phyloP scores from a whole-genome alignment of 2,797 vertebrate species.

The Tragelaphus eurycerus region DNA sequence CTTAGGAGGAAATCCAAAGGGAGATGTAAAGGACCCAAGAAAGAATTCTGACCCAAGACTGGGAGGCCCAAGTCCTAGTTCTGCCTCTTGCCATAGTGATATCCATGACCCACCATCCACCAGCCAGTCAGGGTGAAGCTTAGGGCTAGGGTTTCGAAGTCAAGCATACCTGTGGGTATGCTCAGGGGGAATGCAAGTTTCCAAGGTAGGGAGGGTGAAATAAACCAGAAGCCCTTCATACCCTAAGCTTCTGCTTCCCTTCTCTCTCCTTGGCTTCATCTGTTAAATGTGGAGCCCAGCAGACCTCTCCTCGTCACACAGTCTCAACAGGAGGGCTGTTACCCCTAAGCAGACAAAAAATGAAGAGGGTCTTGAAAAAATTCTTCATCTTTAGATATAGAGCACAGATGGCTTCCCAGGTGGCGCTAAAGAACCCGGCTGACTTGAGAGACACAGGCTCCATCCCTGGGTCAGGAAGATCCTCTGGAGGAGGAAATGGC shows the following conservation, averaged over 20 bases:
- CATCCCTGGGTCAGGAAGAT: neutral
- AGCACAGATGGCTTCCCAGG: neutral
- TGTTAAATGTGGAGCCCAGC: neutral
- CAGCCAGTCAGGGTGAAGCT: neutral
- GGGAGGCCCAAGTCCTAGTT: neutral
- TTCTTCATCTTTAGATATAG: neutral
- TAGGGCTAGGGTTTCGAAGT: neutral
- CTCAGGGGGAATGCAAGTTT: neutral
- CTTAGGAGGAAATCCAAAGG: neutral
- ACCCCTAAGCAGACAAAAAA: neutral
- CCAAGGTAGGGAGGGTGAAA: neutral
- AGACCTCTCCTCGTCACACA: neutral
- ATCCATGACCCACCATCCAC: neutral
- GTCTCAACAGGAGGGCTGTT: neutral
- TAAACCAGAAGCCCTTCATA: neutral
- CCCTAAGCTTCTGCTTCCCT: neutral
- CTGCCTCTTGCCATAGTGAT: neutral
- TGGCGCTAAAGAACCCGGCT: neutral
- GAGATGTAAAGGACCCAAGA: neutral
- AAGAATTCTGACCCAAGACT: neutral
- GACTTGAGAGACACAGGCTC: neutral
- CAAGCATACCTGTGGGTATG: neutral
- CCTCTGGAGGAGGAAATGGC: neutral
- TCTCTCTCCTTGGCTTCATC: neutral
- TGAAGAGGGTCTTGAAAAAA: neutral